These are phyloP conservation scores for Blastomussa wellsi DNA, from an alignment of 92 coral and sea anemone genomes.

Conservation along the genomic window DNA sequence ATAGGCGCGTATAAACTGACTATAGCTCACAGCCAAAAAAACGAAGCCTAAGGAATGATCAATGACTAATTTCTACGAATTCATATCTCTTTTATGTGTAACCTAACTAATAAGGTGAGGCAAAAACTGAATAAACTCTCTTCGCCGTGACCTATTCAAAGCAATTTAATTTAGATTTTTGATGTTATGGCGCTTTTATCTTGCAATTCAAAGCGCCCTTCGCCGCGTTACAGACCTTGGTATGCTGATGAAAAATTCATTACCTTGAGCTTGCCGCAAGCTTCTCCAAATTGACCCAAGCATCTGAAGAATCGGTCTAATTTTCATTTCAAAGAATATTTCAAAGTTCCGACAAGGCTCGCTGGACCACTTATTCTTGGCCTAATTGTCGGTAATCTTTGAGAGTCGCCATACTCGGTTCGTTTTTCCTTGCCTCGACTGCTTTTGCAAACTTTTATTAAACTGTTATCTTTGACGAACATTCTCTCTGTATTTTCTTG, in stretches of 20 bases:
- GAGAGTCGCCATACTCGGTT: slow-evolving; percentile 2
- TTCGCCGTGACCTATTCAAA: slow-evolving; percentile 2
- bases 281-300: slow-evolving; percentile 54
- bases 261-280: slow-evolving; percentile 34
- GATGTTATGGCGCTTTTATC: slow-evolving; percentile 35
- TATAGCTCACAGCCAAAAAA: no score
- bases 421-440: background rate
- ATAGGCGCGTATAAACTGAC: background rate
- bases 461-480: slow-evolving; percentile 14
- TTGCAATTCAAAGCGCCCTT: slow-evolving; percentile 6
- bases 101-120: background rate
- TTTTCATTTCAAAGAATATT: slow-evolving; percentile 47
- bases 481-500: slow-evolving; percentile 5
- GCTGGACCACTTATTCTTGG: slow-evolving; percentile 20
- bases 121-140: background rate
- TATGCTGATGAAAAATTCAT: slow-evolving; percentile 53
- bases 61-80: background rate
- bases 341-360: slow-evolving; percentile 43
- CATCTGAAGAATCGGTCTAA: slow-evolving; percentile 51
- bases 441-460: slow-evolving; percentile 27
- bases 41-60: background rate
- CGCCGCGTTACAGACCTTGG: slow-evolving; percentile 19
- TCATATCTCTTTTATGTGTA: background rate
- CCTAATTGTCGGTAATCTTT: slow-evolving; percentile 55
- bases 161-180: slow-evolving; percentile 27